Evolutionary conservation across 2,113 vertebrate species (phyloP).

Genomic region (Camelus dromedarius): DNA sequence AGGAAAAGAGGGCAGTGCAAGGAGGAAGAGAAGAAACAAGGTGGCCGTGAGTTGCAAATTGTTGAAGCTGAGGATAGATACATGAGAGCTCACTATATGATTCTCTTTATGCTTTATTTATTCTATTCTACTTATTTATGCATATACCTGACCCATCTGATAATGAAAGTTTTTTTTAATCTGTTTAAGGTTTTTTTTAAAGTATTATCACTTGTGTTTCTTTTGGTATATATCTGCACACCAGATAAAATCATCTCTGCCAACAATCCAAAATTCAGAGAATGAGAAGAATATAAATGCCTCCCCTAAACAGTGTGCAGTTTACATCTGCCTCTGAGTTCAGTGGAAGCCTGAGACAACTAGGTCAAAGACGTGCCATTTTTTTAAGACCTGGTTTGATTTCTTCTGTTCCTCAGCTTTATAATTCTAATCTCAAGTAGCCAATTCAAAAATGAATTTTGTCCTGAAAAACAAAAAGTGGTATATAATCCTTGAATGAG

Average conservation of each 20-base stretch:
- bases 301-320: background rate
- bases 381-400: background rate
- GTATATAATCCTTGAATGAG: background rate
- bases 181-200: background rate
- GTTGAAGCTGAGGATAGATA: background rate
- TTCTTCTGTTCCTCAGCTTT: conserved; percentile 1
- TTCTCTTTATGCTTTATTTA: background rate
- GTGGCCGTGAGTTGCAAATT: background rate
- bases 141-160: background rate
- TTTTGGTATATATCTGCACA: background rate
- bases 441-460: background rate
- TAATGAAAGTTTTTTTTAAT: background rate
- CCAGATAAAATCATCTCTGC: background rate
- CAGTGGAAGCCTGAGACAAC: background rate
- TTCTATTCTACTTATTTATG: background rate
- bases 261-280: conserved; percentile 1
- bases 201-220: background rate
- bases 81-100: background rate
- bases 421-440: background rate
- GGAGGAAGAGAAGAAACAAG: background rate
- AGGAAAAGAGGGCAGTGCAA: background rate
- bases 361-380: background rate
- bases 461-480: background rate
- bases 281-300: background rate
- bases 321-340: conserved; percentile 21